A percentile compares a stretch with the other conserved stretches of the same genome.
These are phyloP conservation scores for Thalassoma bifasciatum DNA, from an alignment of 2,113 vertebrate genomes.

Conservation along the genomic window DNA sequence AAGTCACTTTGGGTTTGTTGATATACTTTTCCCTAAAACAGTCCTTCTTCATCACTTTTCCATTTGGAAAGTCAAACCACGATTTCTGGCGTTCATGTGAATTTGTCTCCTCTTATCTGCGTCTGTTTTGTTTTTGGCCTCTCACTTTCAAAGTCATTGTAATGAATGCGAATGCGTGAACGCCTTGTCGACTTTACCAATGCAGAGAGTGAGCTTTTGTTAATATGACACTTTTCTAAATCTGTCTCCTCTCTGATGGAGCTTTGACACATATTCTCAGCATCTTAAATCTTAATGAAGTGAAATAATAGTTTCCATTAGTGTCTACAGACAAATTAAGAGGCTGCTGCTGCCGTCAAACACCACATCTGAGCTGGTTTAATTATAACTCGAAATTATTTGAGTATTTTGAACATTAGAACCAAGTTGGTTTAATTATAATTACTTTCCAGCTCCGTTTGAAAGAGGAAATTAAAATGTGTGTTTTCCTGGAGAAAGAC, in stretches of 20 bases:
- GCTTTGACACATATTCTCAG: slow-evolving; percentile 67
- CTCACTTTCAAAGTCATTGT: slow-evolving; percentile 54
- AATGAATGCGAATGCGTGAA: slow-evolving; percentile 39
- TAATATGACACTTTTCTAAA: slow-evolving; percentile 76
- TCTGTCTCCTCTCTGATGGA: slow-evolving; percentile 64
- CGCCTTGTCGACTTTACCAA: slow-evolving; percentile 27
- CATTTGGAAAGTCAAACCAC: slow-evolving; percentile 42
- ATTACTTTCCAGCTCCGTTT: slow-evolving; percentile 71
- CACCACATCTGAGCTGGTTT: slow-evolving; percentile 68
- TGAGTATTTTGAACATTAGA: slow-evolving; percentile 71
- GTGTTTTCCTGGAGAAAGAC: slow-evolving; percentile 60
- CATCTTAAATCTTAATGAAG: slow-evolving; percentile 79
- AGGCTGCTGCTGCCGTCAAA: slow-evolving; percentile 50
- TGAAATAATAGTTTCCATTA: slow-evolving; percentile 81
- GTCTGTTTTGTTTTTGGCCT: slow-evolving; percentile 41
- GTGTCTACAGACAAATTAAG: slow-evolving; percentile 63
- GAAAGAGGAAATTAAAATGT: slow-evolving; percentile 64
- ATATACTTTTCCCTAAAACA: slow-evolving; percentile 39
- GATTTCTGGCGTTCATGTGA: slow-evolving; percentile 56
- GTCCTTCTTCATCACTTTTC: slow-evolving; percentile 25
- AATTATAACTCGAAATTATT: slow-evolving; percentile 78
- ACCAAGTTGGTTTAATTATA: slow-evolving; percentile 76
- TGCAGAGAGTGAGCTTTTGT: slow-evolving; percentile 53
- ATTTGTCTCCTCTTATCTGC: slow-evolving; percentile 31
- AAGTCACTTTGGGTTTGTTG: slow-evolving; percentile 50